phyloP scores from a whole-genome alignment of 1,140 invertebrate species.

The Drosophila truncata region DNA sequence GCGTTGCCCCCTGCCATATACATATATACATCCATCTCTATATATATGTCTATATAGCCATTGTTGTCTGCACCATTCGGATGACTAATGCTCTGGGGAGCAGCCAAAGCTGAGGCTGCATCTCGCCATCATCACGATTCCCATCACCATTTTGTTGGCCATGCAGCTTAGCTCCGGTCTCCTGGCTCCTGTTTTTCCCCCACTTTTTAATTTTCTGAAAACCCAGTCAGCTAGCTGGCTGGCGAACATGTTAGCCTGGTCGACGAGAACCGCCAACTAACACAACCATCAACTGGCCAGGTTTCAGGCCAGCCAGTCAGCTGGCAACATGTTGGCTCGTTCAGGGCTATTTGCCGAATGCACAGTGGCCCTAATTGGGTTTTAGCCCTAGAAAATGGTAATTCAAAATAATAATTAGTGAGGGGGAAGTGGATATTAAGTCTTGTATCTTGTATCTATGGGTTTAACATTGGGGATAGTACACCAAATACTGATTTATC shows the following conservation, averaged over 20 bases:
- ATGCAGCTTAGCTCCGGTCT: slow-evolving; percentile 14
- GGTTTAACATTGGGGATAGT: too few relatives aligned
- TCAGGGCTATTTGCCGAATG: slow-evolving; percentile 25
- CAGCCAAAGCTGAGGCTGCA: slow-evolving; percentile 2
- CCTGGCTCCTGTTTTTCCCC: not conserved
- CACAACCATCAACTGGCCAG: slow-evolving; percentile 7
- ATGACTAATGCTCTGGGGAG: slow-evolving; percentile 38
- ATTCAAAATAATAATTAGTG: not conserved
- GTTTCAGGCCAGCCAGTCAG: not conserved
- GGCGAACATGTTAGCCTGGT: slow-evolving; percentile 64
- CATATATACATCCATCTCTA: not conserved
- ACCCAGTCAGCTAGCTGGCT: not conserved
- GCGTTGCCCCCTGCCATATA: slow-evolving; percentile 53
- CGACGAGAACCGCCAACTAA: slow-evolving; percentile 6
- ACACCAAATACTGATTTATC: not conserved
- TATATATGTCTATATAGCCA: slow-evolving; percentile 6
- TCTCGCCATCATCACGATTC: slow-evolving; percentile 13
- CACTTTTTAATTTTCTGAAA: not conserved
- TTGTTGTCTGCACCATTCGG: slow-evolving; percentile 52
- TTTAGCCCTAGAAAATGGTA: too few relatives aligned
- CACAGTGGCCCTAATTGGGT: slow-evolving; percentile 2
- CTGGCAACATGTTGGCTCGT: slow-evolving; percentile 58
- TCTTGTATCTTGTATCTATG: not conserved
- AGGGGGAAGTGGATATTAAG: not conserved
- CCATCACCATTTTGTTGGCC: slow-evolving; percentile 12